Evolutionary conservation across 35 echinoderm and acorn worm species (phyloP), one percentile per base, ranked within the genome.

Genomic region (Lytechinus pictus): DNA sequence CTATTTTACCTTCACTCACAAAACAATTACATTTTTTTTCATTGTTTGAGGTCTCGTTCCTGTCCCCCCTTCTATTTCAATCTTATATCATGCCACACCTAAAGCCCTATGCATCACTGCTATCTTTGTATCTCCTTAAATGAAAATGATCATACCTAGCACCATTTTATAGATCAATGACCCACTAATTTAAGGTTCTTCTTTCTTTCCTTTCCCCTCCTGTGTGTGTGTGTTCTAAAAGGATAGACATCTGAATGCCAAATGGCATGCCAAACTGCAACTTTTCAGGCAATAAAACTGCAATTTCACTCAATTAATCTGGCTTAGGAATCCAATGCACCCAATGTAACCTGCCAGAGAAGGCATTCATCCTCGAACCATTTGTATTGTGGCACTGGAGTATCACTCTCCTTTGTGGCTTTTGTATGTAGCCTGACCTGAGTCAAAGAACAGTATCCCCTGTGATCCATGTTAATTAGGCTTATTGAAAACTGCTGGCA

Each of bases 281-380:
- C 88, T 52, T 90, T 90, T 90, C 28, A 21, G 52, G 88, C 88
- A 90, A 90, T 90, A 90, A 90, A 90, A 90, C n/a, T 3, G 29
- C 29, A 90, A 90, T 52, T 90, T 90, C 3, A 90, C 52, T 90
- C 88, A 90, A 79, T 90, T 90, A 90, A 90, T 90, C 88, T 52
- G 87, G 87, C 21, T 89, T 89, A 89, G 87, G 87, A 89, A 13
- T 19, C 87, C 28, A 89, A 89, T 12, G 51, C 61, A 4, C 11
- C 61, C 61, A 13, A 24, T 21, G 24, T 71, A 71, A 71, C 61
- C 14, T 58, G 56, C 16, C 61, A 21, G 5, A 71, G 14, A 71
- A 16, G 14, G 19, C 19, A 71, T 71, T 71, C 61, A 3, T 71
- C 61, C 16, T 71, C 61, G 4, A 71, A 71, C 2, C 3, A 12